Conservation (phyloP, 2,888 invertebrate genomes). For the Hoplodrina ambigua region DNA sequence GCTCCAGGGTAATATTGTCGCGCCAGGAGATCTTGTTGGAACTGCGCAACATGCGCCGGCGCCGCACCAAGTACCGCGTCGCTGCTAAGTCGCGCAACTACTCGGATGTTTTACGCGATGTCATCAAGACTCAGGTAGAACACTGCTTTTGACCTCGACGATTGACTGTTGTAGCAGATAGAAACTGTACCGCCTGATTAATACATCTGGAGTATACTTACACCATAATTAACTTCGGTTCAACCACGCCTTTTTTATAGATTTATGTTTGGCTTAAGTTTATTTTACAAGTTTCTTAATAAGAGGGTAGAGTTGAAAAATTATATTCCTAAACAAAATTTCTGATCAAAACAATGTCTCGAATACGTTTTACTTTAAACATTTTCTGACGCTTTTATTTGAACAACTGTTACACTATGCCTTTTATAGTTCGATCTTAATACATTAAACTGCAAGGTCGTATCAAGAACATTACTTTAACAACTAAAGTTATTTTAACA, state of each 20-base stretch:
- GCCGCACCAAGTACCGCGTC: constrained; percentile 91
- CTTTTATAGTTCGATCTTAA: constrained; percentile 9
- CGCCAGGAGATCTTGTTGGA: constrained; percentile 86
- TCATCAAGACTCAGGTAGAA: constrained; percentile 90
- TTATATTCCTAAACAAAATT: too few species aligned
- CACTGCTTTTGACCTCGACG: background rate
- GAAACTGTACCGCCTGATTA: background rate
- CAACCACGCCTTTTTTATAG: background rate
- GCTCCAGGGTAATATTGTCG: constrained; percentile 56
- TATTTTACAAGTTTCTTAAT: too few species aligned
- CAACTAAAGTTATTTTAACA: constrained; percentile 34
- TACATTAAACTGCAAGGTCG: constrained; percentile 12
- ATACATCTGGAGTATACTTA: background rate
- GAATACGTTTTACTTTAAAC: background rate
- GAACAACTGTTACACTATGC: constrained; percentile 27
- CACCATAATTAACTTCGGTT: background rate
- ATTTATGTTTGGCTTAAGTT: too few species aligned
- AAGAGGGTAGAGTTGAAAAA: too few species aligned
- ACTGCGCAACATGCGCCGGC: constrained; percentile 91
- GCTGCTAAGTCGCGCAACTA: constrained; percentile 90
- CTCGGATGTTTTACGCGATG: constrained; percentile 90
- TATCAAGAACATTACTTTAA: constrained; percentile 8
- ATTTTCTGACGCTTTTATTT: constrained; percentile 19
- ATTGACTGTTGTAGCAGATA: background rate
- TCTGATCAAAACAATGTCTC: background rate